Percentiles rank a stretch among this genome's conserved stretches.
These are phyloP conservation scores for Dascillus cervinus DNA, from an alignment of 2,888 invertebrate species.

Conservation along the genomic window DNA sequence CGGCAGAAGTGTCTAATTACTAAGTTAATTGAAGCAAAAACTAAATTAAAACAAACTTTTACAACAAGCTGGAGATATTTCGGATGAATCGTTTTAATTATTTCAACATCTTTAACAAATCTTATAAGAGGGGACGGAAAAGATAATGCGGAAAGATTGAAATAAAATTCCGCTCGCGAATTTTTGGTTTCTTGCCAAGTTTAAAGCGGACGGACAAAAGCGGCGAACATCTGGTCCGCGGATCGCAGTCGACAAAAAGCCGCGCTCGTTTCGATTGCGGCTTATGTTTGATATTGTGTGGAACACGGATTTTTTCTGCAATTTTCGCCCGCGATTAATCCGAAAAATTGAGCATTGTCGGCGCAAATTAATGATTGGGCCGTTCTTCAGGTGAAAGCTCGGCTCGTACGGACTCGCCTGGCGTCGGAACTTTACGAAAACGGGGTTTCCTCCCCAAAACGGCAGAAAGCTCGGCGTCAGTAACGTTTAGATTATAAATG, in stretches of 20 bases:
- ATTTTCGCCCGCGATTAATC: too few relatives aligned
- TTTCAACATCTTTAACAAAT: constrained; percentile 21
- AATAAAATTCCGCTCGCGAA: constrained; percentile 16
- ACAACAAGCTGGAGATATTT: constrained; percentile 20
- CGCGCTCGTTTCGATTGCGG: too few relatives aligned
- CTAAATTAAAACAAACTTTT: constrained; percentile 24
- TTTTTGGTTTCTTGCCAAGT: constrained; percentile 22
- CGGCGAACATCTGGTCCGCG: constrained; percentile 19
- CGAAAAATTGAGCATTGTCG: constrained; percentile 17
- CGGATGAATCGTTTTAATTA: constrained; percentile 30
- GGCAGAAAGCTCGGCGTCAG: constrained; percentile 39
- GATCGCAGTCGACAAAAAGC: constrained; percentile 20
- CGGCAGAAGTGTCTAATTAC: constrained; percentile 24
- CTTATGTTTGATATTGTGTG: too few relatives aligned
- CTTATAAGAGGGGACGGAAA: constrained; percentile 14
- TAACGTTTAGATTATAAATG: constrained; percentile 32
- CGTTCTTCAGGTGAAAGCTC: constrained; percentile 34
- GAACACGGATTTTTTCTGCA: too few relatives aligned
- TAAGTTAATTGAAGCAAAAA: constrained; percentile 28
- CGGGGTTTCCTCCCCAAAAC: constrained; percentile 36
- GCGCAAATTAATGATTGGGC: constrained; percentile 35
- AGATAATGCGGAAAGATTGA: constrained; percentile 15
- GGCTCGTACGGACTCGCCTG: constrained; percentile 14
- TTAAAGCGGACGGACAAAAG: constrained; percentile 15
- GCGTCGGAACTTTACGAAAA: constrained; percentile 19